Evolutionary conservation across 2,113 vertebrate species (phyloP), one percentile per base, ranked within the genome.

Genomic region (Serinus canaria): DNA sequence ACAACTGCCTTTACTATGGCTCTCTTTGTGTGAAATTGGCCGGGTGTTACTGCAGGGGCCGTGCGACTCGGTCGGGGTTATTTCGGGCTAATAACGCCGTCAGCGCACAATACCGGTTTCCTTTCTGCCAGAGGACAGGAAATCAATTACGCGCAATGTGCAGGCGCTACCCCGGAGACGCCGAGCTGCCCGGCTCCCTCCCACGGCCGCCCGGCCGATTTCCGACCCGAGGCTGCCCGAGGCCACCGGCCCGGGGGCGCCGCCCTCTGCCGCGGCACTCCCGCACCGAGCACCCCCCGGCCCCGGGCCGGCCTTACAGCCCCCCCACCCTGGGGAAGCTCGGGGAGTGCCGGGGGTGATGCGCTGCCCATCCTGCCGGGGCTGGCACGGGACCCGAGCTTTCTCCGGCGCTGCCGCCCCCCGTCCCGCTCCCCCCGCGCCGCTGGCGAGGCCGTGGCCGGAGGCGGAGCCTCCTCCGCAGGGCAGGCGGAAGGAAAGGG

Each of bases 401-500:
- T 24, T 6, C 47, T 13, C 58, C 28, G 35, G 5, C 10, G 9
- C 23, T 11, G 18, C 52, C 31, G 9, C 4, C 35, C 44, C 30
- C 11, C 41, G 11, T 15, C 13, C 46, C 14, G 9, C 56, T 68
- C 55, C 58, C 62, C 49, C 87, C 47, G 33, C 43, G 19, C 47
- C 39, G 44, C 62, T 6, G 44, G 31, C 62, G 83, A 13, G 35
- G 73, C 46, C 43, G 23, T 9, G 41, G 46, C 68, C 41, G 75
- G 30, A 58, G 85, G 76, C 81, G 93, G 90, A 27, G 85, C 70
- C 70, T 89, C 70, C 76, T 64, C 60, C 53, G 33, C 66, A 33
- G 78, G 53, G 72, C 83, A 87, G 49, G 83, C 87, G 92, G 95
- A 95, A 92, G 91, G 78, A 83, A 89, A 87, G 79, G n/a, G 83